Evolutionary conservation across 2,888 invertebrate genomes (phyloP).

Genomic region (Bhutanitis thaidina): DNA sequence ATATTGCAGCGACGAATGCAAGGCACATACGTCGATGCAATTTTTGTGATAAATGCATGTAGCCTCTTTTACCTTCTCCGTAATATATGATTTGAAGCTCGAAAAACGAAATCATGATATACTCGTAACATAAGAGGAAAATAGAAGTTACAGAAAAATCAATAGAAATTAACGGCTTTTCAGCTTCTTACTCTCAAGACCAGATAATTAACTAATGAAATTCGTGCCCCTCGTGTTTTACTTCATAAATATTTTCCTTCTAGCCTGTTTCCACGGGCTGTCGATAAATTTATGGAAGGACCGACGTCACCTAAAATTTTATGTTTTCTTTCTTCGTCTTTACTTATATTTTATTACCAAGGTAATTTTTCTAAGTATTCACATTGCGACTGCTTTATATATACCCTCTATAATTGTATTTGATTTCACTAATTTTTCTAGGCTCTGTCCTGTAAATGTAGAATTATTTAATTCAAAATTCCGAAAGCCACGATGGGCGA

Average conservation of each 20-base stretch:
- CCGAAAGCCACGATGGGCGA: no score
- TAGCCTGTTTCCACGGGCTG: slow-evolving; percentile 76
- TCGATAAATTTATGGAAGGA: slow-evolving; percentile 76
- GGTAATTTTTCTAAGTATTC: slow-evolving; percentile 22
- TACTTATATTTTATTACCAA: slow-evolving; percentile 54
- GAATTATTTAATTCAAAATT: no score
- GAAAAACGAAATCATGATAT: not conserved
- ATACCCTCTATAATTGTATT: no score
- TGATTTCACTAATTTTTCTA: no score
- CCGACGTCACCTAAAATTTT: slow-evolving; percentile 75
- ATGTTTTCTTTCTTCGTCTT: slow-evolving; percentile 63
- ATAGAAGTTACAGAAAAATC: slow-evolving; percentile 12
- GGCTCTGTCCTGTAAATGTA: no score
- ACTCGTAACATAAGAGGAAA: not conserved
- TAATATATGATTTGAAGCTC: not conserved
- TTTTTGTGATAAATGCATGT: slow-evolving; percentile 5
- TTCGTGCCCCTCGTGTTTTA: slow-evolving; percentile 56
- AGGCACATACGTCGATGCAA: slow-evolving; percentile 6
- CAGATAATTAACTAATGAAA: slow-evolving; percentile 72
- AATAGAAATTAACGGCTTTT: slow-evolving; percentile 20
- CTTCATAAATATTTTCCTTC: slow-evolving; percentile 77
- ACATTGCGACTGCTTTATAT: no score
- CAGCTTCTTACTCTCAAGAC: slow-evolving; percentile 17
- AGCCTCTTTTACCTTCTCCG: not conserved
- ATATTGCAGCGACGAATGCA: not conserved